Evolutionary conservation across 2,113 vertebrate species (phyloP).

Genomic region (Bujurquina vittata): DNA sequence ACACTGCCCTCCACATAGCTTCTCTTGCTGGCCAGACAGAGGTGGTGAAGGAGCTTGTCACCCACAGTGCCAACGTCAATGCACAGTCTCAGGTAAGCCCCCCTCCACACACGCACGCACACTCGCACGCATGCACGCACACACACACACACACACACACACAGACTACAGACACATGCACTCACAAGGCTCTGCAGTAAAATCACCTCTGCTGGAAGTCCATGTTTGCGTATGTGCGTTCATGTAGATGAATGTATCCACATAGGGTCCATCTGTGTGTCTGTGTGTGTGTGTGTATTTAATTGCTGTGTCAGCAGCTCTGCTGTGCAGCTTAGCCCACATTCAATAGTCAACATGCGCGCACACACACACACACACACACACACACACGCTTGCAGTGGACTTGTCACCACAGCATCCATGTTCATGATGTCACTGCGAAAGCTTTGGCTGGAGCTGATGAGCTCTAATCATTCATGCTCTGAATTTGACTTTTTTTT

Average conservation of each 20-base stretch:
- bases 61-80: slow-evolving; percentile 91
- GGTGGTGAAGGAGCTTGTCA: slow-evolving; percentile 93
- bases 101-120: background rate
- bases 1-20: slow-evolving; percentile 96
- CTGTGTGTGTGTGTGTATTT: background rate
- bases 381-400: background rate
- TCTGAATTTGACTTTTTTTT: background rate
- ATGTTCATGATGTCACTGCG: slow-evolving; percentile 18
- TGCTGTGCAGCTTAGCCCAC: slow-evolving; percentile 34
- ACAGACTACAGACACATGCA: too few species aligned
- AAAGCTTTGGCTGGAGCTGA: background rate
- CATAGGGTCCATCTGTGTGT: background rate
- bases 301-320: slow-evolving; percentile 55
- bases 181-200: background rate
- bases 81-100: slow-evolving; percentile 94
- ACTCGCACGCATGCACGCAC: background rate
- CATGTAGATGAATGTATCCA: slow-evolving; percentile 19
- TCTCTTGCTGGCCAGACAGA: slow-evolving; percentile 94
- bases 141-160: background rate
- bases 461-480: background rate
- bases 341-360: slow-evolving; percentile 27
- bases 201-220: background rate
- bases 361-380: slow-evolving; percentile 10
- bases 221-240: background rate
- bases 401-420: slow-evolving; percentile 38